phyloP scores from a whole-genome alignment of 2,888 invertebrate species.

The Diaprepes abbreviatus region DNA sequence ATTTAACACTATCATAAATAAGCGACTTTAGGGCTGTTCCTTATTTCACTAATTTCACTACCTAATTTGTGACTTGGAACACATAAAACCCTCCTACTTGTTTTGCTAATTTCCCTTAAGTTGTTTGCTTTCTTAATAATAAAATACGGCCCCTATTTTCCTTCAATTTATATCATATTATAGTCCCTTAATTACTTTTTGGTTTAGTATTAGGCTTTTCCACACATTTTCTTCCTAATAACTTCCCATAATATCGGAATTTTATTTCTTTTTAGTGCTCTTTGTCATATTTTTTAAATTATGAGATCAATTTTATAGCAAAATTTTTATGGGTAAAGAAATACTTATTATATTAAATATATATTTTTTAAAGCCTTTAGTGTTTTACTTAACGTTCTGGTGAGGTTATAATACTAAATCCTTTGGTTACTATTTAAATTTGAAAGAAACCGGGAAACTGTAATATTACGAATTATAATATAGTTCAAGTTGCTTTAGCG shows the following conservation, averaged over 20 bases:
- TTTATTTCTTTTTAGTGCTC: background rate
- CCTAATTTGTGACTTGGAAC: conserved; percentile 46
- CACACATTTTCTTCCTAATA: background rate
- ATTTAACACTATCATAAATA: conserved; percentile 47
- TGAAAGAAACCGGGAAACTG: too few species aligned
- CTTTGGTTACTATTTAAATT: too few species aligned
- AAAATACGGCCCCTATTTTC: conserved; percentile 22
- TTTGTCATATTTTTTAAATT: too few species aligned
- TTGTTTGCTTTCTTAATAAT: conserved; percentile 43
- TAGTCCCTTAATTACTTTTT: conserved; percentile 5
- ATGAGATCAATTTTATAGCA: too few species aligned
- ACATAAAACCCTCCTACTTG: conserved; percentile 43
- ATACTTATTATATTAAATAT: too few species aligned
- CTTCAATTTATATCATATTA: conserved; percentile 25
- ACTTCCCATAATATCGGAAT: background rate
- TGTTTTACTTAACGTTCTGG: too few species aligned
- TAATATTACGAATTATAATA: too few species aligned
- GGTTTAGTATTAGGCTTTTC: conserved; percentile 14
- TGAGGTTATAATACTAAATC: too few species aligned
- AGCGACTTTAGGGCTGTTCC: conserved; percentile 44
- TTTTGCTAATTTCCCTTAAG: conserved; percentile 42
- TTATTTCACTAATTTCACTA: conserved; percentile 48
- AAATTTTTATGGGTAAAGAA: too few species aligned
- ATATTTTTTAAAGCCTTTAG: too few species aligned
- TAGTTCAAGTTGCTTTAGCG: too few species aligned